Percentiles rank a stretch among this genome's conserved stretches.
Conservation (phyloP, 2,797 vertebrate genomes). For the Gambusia yucatana region DNA sequence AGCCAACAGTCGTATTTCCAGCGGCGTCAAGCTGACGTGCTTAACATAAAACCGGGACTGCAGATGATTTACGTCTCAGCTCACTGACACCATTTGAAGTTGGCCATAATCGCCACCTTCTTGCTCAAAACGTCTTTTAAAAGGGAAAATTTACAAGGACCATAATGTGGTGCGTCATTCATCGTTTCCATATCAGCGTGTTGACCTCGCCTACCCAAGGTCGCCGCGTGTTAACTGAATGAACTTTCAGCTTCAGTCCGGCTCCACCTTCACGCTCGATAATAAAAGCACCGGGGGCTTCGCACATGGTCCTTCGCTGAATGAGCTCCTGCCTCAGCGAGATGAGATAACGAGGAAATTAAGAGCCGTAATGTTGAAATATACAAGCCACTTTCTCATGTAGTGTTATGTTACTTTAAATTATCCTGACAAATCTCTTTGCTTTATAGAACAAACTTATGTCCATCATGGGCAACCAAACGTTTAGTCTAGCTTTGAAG, state of each 20-base stretch:
- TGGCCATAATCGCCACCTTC: not conserved
- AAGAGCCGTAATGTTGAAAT: not conserved
- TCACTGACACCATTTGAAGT: not conserved
- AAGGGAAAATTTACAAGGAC: not conserved
- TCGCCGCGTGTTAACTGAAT: conserved; percentile 13
- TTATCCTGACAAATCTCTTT: not conserved
- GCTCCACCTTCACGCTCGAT: conserved; percentile 22
- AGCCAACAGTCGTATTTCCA: not conserved
- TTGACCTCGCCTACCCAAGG: conserved; percentile 26
- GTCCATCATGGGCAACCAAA: not conserved
- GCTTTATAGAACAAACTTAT: not conserved
- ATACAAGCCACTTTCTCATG: not conserved
- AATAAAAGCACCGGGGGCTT: conserved; percentile 26
- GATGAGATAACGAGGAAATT: not conserved
- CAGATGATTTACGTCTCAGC: conserved; percentile 13
- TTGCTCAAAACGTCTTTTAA: not conserved
- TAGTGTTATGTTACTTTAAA: not conserved
- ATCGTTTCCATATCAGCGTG: conserved; percentile 35
- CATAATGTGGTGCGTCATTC: conserved; percentile 2
- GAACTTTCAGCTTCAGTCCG: conserved; percentile 45
- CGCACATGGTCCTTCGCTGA: not conserved
- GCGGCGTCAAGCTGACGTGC: not conserved
- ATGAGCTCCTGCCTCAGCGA: not conserved
- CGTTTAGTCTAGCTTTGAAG: no score
- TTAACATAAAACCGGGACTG: not conserved